These are phyloP conservation scores for Silurus glanis DNA, from an alignment of 2,113 vertebrate genomes.

Conservation along the genomic window DNA sequence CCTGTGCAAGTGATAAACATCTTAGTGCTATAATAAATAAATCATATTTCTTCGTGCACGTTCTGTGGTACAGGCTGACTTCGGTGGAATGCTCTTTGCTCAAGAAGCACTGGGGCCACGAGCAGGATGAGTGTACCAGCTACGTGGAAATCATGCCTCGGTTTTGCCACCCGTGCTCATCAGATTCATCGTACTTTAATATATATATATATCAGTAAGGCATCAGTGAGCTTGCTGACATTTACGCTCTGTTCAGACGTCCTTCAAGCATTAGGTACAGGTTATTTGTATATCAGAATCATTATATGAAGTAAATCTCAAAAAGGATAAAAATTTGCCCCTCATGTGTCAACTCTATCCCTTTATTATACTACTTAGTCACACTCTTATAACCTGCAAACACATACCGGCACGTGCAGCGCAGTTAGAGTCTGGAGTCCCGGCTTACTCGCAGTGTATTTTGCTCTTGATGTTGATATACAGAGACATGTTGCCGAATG, in stretches of 20 bases:
- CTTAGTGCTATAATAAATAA: conserved; percentile 11
- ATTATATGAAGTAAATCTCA: neutral
- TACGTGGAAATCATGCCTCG: conserved; percentile 50
- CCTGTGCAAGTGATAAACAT: conserved; percentile 4
- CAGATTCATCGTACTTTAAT: neutral
- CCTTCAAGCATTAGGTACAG: neutral
- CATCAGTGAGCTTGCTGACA: neutral
- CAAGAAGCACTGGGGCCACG: conserved; percentile 40
- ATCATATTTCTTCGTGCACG: neutral
- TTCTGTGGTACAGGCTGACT: conserved; percentile 54
- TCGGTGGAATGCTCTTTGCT: conserved; percentile 62
- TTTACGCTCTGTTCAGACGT: neutral
- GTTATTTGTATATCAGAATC: too few species aligned
- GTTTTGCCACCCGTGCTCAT: conserved; percentile 39
- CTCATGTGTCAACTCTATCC: neutral
- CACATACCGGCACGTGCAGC: neutral
- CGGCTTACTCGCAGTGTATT: neutral
- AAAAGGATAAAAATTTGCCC: neutral
- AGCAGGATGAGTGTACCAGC: conserved; percentile 29
- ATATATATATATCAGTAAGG: neutral
- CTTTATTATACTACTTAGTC: neutral
- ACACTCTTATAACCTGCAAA: neutral
- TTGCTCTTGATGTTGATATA: conserved; percentile 13
- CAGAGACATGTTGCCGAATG: conserved; percentile 51
- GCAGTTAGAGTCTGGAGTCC: neutral